Base-by-base conservation (phyloP, 2,797 vertebrate species). In the Podarcis siculus region DNA sequence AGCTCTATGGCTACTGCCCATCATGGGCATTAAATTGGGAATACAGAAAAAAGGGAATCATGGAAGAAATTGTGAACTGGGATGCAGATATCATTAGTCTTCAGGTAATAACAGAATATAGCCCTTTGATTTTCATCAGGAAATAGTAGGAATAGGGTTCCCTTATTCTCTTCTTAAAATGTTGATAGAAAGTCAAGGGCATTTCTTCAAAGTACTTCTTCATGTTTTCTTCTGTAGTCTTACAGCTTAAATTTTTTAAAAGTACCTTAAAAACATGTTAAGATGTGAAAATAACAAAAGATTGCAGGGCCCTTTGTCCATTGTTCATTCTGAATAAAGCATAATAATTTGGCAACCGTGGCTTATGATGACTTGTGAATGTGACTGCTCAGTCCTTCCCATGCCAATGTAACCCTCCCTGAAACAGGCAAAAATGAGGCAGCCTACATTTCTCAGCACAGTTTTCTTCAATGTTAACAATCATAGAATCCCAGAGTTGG, bases 11-110 rank as follows among this genome's bases (percentile, higher is more conserved):
- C 94, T 99, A 99, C 97, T 99, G 99, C 95, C 99, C 99, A 0
- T 99, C 99, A 90, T 99, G 99, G 99, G 99, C 99, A 1, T 98
- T 99, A 93, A 99, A 98, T 76, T 99, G 99, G 99, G 99, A 99
- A 96, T 99, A 99, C 92, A 97, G 99, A 82, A 99, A 99, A 97
- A 99, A 99, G 95, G 99, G 99, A 96, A 99, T 99, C 97, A 99
- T 99, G 99, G 99, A 99, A 97, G 99, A 99, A 91, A 99, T 99
- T 67, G 98, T 98, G 94, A 98, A 97, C 97, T 99, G 98, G 87
- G 98, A 99, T 72, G 98, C 99, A 55, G 99, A 99, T 96, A 98
- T 99, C 97, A 99, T 99, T 95, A 99, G 98, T 95, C 98, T 99
- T 95, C 99, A 99, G 98, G 99, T 99, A 95, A 94, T 81, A 81